A percentile compares a stretch with the other conserved stretches of the same genome.
These are phyloP conservation scores for Rhamnusium bicolor DNA, from an alignment of 2,888 invertebrate genomes.

Conservation along the genomic window DNA sequence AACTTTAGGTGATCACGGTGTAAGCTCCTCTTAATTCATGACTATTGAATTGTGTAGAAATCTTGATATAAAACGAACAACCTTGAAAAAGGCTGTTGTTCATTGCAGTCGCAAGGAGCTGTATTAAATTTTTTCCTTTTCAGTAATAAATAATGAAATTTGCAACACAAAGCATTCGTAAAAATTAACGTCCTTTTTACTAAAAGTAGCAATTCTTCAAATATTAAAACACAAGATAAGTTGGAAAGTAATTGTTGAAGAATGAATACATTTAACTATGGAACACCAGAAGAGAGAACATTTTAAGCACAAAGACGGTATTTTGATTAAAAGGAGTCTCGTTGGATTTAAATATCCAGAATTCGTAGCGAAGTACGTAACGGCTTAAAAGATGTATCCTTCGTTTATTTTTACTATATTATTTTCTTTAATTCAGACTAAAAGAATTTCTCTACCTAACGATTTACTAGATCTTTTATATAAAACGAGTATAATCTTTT, in stretches of 20 bases:
- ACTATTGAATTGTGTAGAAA: background rate
- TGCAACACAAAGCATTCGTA: constrained; percentile 5
- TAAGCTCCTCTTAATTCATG: too few relatives aligned
- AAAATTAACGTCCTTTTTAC: constrained; percentile 18
- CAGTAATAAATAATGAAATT: constrained; percentile 12
- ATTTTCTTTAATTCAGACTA: constrained; percentile 14
- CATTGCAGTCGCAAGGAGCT: background rate
- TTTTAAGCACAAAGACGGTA: constrained; percentile 27
- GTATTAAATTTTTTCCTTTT: constrained; percentile 4
- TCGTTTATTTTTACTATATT: constrained; percentile 1
- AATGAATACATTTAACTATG: constrained; percentile 25
- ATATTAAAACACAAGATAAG: constrained; percentile 12
- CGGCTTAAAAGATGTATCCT: constrained; percentile 4
- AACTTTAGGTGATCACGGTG: too few relatives aligned
- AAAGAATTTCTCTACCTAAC: background rate
- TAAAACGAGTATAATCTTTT: background rate
- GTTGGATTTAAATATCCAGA: constrained; percentile 16
- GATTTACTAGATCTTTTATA: background rate
- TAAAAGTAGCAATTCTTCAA: constrained; percentile 1
- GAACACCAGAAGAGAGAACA: constrained; percentile 18
- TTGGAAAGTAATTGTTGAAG: constrained; percentile 23
- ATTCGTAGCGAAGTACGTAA: background rate
- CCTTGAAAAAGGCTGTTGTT: background rate
- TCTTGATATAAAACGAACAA: background rate
- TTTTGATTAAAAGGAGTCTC: constrained; percentile 33